Evolutionary conservation across 2,797 vertebrate species (phyloP).

Genomic region (Falco concolor): DNA sequence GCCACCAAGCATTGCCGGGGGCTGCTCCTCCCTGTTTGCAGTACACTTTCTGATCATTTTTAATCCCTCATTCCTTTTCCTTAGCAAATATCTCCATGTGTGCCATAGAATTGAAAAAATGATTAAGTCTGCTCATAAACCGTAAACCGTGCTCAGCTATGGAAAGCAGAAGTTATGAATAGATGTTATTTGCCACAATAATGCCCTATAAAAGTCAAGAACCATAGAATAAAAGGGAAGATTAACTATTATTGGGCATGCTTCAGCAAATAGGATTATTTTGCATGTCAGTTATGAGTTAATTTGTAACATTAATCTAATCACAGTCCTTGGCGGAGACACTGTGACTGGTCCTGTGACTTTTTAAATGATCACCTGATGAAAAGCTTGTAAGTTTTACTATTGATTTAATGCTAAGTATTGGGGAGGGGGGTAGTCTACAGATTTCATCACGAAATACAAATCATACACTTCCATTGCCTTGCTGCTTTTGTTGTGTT

Average conservation of each 20-base stretch:
- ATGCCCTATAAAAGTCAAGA: constrained; percentile 32
- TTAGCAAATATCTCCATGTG: background rate
- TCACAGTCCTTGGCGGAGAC: background rate
- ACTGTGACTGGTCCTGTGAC: constrained; percentile 48
- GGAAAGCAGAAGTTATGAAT: constrained; percentile 12
- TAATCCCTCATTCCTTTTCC: background rate
- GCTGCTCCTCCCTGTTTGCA: background rate
- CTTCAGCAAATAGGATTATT: constrained; percentile 52
- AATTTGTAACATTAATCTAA: constrained; percentile 38
- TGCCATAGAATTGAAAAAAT: background rate
- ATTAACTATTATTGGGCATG: constrained; percentile 30
- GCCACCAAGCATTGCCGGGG: rapidly evolving
- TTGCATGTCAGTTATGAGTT: constrained; percentile 35
- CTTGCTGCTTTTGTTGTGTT: background rate
- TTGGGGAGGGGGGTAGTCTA: background rate
- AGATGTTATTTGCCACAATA: constrained; percentile 26
- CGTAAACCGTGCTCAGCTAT: background rate
- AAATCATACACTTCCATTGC: background rate
- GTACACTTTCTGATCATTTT: background rate
- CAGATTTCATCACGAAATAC: background rate
- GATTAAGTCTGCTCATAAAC: background rate
- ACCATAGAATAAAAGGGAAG: background rate
- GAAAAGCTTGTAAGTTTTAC: constrained; percentile 13
- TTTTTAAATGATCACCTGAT: constrained; percentile 41
- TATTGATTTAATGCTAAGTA: constrained; percentile 5